Evolutionary conservation across 2,888 invertebrate species (phyloP), one percentile per base, ranked within the genome.

Genomic region (Lucinisca nassula): DNA sequence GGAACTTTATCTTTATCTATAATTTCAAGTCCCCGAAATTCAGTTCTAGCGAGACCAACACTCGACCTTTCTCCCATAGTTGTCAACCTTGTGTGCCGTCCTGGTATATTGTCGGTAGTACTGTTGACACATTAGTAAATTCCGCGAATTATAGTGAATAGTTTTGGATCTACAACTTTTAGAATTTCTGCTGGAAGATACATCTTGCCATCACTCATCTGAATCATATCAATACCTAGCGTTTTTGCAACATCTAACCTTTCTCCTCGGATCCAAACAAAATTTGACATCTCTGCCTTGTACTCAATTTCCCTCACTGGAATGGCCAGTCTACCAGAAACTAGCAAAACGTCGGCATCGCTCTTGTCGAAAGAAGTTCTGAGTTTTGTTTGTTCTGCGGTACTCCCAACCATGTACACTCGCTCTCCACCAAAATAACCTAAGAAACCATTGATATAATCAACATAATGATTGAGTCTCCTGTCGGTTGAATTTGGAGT

Each of bases 301-400:
- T 51, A 78, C 49, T 84, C 89, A 2, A 92, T 32, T 49, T 79
- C 67, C 0, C 75, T 82, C 6, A 80, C 76, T 0, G 92, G 92
- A 38, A 92, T 85, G 30, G 80, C 35, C 17, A 88, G 67, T 49
- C 58, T 82, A 12, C 85, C 89, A 10, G 90, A 91, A 21, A 89
- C 82, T 0, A 91, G 24, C 0, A 92, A 40, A 38, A 91, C 89
- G 75, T 92, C 91, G 21, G 83, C 88, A 51, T 92, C 92, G 0
- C 92, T 90, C 35, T 85, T 84, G 38, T 91, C 79, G 40, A 86
- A 80, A 0, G 80, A 70, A n/a, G 77, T 75, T 21, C 90, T 82
- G 6, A 92, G 74, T 49, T 89, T 86, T 3, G 85, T 79, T 17
- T 80, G 38, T 61, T 91, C 90, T 17, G 76, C 84, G 1, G 90